Conservation (phyloP, 1,140 invertebrate genomes). For the Phthorimaea operculella region DNA sequence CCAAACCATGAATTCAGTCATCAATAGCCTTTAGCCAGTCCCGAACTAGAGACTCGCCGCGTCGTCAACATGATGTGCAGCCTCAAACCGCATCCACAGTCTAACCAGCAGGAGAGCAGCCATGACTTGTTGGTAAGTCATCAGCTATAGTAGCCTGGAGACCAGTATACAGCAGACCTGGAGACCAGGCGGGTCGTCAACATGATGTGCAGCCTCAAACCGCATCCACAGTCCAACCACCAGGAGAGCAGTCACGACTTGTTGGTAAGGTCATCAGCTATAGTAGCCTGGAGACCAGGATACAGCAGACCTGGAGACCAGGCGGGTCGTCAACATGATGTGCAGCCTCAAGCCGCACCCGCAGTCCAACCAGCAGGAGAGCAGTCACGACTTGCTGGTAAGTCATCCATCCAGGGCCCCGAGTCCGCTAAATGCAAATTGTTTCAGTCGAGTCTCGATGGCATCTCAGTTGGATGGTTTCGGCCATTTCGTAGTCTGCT, state of each 20-base stretch:
- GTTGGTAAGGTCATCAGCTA: constrained; percentile 30
- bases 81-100: constrained; percentile 75
- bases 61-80: constrained; percentile 96
- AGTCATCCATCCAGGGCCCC: too few species aligned
- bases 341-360: constrained; percentile 85
- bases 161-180: too few species aligned
- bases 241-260: constrained; percentile 24
- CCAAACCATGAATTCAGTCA: too few species aligned
- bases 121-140: constrained; percentile 36
- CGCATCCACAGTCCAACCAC: constrained; percentile 49
- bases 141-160: too few species aligned
- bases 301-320: constrained; percentile 84
- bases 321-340: constrained; percentile 94
- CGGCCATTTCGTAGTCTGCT: too few species aligned
- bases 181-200: constrained; percentile 89
- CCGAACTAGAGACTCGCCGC: constrained; percentile 84
- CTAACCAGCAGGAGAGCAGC: constrained; percentile 3
- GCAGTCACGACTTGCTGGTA: constrained; percentile 34
- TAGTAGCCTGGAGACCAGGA: too few species aligned
- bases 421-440: too few species aligned
- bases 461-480: too few species aligned
- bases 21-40: too few species aligned
- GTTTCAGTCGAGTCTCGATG: too few species aligned
- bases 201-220: constrained; percentile 94
- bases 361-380: too few species aligned